Percentiles rank a stretch among this genome's conserved stretches.
phyloP scores from a whole-genome alignment of 2,888 invertebrate genomes.

The Acanthopleura granulata region DNA sequence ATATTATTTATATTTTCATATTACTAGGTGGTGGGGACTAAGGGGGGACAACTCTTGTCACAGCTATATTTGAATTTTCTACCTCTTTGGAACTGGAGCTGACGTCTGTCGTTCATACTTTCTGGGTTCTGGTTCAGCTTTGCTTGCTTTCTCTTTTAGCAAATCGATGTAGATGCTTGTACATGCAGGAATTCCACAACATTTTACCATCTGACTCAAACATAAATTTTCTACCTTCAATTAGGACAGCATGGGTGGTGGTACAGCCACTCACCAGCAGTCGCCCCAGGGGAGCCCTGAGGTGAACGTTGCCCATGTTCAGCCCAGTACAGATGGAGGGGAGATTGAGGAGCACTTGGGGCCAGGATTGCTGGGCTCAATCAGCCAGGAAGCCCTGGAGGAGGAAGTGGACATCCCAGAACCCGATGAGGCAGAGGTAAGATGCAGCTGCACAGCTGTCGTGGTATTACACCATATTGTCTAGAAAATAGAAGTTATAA shows the following conservation, averaged over 20 bases:
- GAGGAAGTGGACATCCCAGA: constrained; percentile 62
- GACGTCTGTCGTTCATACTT: too few relatives aligned
- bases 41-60: too few relatives aligned
- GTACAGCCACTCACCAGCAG: constrained; percentile 40
- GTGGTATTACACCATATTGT: too few relatives aligned
- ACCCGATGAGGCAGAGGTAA: constrained; percentile 59
- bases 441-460: not conserved
- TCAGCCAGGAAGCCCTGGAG: constrained; percentile 34
- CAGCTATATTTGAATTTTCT: too few relatives aligned
- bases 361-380: constrained; percentile 34
- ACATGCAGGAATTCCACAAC: too few relatives aligned
- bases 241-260: constrained; percentile 56
- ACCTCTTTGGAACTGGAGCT: too few relatives aligned
- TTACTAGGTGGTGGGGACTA: too few relatives aligned
- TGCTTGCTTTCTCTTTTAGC: too few relatives aligned
- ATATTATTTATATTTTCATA: too few relatives aligned
- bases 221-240: not conserved
- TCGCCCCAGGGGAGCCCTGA: constrained; percentile 63
- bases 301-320: constrained; percentile 52
- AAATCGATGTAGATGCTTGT: too few relatives aligned
- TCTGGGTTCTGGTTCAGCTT: too few relatives aligned
- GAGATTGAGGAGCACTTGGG: constrained; percentile 44
- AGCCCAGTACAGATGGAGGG: not conserved
- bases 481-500: too few relatives aligned
- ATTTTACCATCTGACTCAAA: not conserved